Percentiles rank a stretch among this genome's conserved stretches.
These are phyloP conservation scores for Melanostoma mellinum DNA, from an alignment of 2,888 invertebrate genomes.

Conservation along the genomic window DNA sequence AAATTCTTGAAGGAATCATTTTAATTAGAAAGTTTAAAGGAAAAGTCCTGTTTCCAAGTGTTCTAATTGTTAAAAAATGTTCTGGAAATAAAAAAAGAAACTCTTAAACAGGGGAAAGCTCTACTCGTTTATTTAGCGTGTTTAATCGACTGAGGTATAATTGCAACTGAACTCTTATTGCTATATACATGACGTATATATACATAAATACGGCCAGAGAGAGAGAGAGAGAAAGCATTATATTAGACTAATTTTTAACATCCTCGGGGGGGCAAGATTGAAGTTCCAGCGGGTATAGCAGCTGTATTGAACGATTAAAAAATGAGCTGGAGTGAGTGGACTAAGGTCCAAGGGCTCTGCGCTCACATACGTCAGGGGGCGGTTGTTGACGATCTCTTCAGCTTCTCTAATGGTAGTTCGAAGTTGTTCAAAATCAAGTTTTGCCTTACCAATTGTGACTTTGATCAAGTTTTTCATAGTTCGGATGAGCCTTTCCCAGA, in stretches of 20 bases:
- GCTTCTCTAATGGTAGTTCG: slow-evolving; percentile 1
- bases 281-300: slow-evolving; percentile 19
- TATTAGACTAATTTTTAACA: slow-evolving; percentile 5
- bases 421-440: slow-evolving; percentile 5
- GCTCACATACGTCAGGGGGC: slow-evolving; percentile 1
- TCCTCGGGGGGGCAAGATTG: slow-evolving; percentile 7
- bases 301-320: slow-evolving; percentile 3
- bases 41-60: too few species aligned
- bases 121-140: too few species aligned
- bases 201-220: too few species aligned
- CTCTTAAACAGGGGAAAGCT: too few species aligned
- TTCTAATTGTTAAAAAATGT: slow-evolving; percentile 2
- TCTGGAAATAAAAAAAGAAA: neutral
- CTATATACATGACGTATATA: too few species aligned
- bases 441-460: slow-evolving; percentile 14
- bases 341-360: slow-evolving; percentile 9
- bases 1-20: too few species aligned
- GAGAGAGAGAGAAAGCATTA: too few species aligned
- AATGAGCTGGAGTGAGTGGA: slow-evolving; percentile 1
- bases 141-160: too few species aligned
- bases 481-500: slow-evolving; percentile 1
- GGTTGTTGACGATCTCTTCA: slow-evolving; percentile 7
- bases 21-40: too few species aligned
- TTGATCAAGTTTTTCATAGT: slow-evolving; percentile 5
- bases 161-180: too few species aligned